These are phyloP conservation scores for Eupithecia inturbata DNA, from an alignment of 2,888 invertebrate genomes.

Conservation along the genomic window DNA sequence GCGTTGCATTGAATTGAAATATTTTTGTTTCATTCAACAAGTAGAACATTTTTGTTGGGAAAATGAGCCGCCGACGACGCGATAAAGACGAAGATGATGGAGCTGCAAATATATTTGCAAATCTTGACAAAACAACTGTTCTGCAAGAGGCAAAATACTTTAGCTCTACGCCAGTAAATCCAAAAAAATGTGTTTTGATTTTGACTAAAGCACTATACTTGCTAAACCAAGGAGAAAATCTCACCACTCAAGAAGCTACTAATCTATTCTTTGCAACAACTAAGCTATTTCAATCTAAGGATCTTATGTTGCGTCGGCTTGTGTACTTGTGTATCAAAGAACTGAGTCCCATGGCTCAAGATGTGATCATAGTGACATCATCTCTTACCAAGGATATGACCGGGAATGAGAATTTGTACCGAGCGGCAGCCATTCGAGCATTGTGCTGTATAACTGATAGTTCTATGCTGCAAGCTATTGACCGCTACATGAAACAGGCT, in stretches of 20 bases:
- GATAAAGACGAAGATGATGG: slow-evolving; percentile 98
- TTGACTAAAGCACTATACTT: slow-evolving; percentile 98
- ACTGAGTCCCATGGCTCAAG: slow-evolving; percentile 96
- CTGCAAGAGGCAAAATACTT: slow-evolving; percentile 98
- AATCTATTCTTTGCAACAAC: slow-evolving; percentile 99
- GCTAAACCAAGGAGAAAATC: slow-evolving; percentile 96
- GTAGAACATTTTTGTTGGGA: neutral
- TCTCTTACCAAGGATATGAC: slow-evolving; percentile 99
- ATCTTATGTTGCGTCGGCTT: slow-evolving; percentile 96
- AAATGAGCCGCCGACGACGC: slow-evolving; percentile 87
- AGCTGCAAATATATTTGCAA: slow-evolving; percentile 94
- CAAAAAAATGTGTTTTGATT: slow-evolving; percentile 97
- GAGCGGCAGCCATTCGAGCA: slow-evolving; percentile 97
- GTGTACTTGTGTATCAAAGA: slow-evolving; percentile 98
- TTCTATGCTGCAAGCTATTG: slow-evolving; percentile 97
- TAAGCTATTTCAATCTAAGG: slow-evolving; percentile 98
- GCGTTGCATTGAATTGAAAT: no score
- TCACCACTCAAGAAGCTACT: slow-evolving; percentile 97
- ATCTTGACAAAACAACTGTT: slow-evolving; percentile 97
- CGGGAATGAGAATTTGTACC: slow-evolving; percentile 93
- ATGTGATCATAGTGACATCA: slow-evolving; percentile 99
- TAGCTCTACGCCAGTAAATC: slow-evolving; percentile 98
- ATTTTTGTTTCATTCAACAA: neutral
- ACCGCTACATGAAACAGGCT: slow-evolving; percentile 99
- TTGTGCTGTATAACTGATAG: slow-evolving; percentile 98